Evolutionary conservation across 2,888 invertebrate genomes (phyloP), one percentile per base, ranked within the genome.

Genomic region (Xanthia icteritia): DNA sequence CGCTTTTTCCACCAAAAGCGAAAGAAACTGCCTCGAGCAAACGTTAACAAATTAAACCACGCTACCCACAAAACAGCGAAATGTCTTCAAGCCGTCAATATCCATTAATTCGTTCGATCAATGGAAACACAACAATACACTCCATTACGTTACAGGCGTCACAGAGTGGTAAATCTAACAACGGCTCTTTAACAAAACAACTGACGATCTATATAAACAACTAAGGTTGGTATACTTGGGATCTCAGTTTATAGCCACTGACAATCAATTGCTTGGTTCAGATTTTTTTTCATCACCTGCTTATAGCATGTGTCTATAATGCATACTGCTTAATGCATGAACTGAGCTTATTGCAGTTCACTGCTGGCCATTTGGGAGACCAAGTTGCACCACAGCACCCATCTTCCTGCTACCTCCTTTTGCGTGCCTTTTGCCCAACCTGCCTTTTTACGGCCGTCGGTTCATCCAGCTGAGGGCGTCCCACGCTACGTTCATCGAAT

Each of bases 111-210:
- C 75, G 36, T n/a, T 23, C 71, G n/a, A 48, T 70, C 54, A 70
- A 75, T 84, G 69, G 23, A 23, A 58, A 81, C 74, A 77, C 79
- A 76, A 86, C 70, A 79, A 82, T 77, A 77, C 79, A 85, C 81
- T 82, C 78, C 54, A 73, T 70, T 75, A 77, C 77, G 61, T 79
- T 72, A 80, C 71, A 64, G 13, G 68, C 15, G 36, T 60, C 67
- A 48, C 45, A n/a, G 15, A 48, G 31, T 31, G n/a, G 45, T 48
- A 36, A 23, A 67, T 36, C 67, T 42, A 51, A 80, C 61, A 76
- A 81, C 51, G 45, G 45, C 65, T 74, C 79, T 78, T 73, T 65
- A 74, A 74, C 75, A 72, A 84, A 77, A 86, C 73, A 70, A 67
- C 64, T 51, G 72, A 60, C 39, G 3, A n/a, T 67, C 23, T 63